phyloP scores from a whole-genome alignment of 2,888 invertebrate genomes.

The Cheilosia soror region DNA sequence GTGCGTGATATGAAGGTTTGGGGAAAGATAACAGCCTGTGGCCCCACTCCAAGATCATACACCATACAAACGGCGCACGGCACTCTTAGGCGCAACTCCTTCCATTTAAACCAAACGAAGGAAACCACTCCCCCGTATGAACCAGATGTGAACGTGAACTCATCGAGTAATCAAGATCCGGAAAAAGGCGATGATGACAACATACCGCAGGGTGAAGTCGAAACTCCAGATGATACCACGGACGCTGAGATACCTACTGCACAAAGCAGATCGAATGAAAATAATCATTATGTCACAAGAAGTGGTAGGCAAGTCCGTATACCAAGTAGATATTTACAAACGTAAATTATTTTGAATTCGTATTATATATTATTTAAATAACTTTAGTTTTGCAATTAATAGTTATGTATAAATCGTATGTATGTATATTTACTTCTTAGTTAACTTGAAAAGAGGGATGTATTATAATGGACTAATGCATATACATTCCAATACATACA shows the following conservation, averaged over 20 bases:
- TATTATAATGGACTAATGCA: background rate
- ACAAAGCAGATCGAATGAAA: slow-evolving; percentile 4
- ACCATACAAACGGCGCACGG: background rate
- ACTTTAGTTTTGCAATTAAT: background rate
- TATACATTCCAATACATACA: background rate
- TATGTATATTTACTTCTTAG: background rate
- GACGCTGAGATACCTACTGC: background rate
- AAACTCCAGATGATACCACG: background rate
- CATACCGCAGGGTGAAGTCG: background rate
- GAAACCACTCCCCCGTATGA: background rate
- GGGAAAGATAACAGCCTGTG: background rate
- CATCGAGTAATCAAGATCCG: background rate
- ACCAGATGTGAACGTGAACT: background rate
- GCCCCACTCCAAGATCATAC: slow-evolving; percentile 1
- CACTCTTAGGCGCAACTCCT: slow-evolving; percentile 2
- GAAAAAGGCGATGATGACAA: background rate
- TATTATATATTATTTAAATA: background rate
- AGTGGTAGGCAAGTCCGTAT: slow-evolving; percentile 15
- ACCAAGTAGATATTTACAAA: slow-evolving; percentile 15
- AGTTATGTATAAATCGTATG: background rate
- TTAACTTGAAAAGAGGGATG: slow-evolving; percentile 15
- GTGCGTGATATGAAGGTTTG: slow-evolving; percentile 6
- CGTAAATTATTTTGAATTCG: background rate
- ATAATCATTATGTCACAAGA: slow-evolving; percentile 20
- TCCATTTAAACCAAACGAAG: background rate